These are phyloP conservation scores for Zygaena filipendulae DNA, from an alignment of 2,888 invertebrate genomes.

Conservation along the genomic window DNA sequence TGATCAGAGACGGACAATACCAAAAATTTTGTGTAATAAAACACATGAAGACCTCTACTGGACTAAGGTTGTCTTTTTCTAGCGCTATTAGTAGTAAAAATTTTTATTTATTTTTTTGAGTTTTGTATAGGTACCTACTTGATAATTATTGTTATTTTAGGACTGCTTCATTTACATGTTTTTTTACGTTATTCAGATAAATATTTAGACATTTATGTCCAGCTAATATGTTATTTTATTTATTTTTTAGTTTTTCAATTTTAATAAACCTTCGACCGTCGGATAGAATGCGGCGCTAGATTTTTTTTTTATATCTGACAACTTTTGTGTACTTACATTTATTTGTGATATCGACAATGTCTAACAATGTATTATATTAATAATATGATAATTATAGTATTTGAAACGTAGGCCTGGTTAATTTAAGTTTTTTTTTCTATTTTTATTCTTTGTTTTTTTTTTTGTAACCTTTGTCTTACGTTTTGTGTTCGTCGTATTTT, in stretches of 20 bases:
- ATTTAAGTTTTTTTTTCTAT: constrained; percentile 12
- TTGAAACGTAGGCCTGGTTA: no score
- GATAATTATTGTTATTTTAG: constrained; percentile 6
- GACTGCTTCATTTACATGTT: constrained; percentile 15
- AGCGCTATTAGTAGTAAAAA: no score
- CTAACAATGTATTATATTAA: no score
- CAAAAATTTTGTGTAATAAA: constrained; percentile 31
- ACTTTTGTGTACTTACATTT: no score
- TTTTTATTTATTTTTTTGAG: no score
- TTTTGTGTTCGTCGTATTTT: no score
- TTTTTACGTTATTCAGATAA: constrained; percentile 11
- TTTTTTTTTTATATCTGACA: no score
- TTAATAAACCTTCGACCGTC: no score
- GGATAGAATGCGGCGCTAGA: no score
- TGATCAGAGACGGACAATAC: constrained; percentile 28
- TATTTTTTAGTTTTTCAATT: constrained; percentile 7
- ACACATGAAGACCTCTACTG: constrained; percentile 22
- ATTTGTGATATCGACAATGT: no score
- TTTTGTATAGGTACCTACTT: constrained; percentile 7
- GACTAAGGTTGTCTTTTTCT: constrained; percentile 40
- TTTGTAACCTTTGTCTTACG: constrained; percentile 5
- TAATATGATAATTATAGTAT: no score
- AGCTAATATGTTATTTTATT: constrained; percentile 2
- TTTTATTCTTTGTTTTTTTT: constrained; percentile 13
- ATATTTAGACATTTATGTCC: neutral